Evolutionary conservation across 2,797 vertebrate species (phyloP).

Genomic region (Eulemur albifrons): DNA sequence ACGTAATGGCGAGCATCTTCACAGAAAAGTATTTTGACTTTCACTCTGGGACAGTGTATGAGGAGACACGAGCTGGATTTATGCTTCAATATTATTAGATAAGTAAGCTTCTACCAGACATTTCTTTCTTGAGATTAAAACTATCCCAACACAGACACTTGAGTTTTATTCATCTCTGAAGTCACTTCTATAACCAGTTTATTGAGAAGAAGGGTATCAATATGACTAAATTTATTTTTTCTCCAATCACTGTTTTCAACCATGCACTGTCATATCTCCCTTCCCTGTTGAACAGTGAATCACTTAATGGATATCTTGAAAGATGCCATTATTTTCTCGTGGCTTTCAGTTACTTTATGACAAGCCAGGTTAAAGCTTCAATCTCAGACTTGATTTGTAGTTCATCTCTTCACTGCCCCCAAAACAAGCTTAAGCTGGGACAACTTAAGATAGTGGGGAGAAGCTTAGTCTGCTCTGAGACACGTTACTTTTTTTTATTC

Average conservation of each 20-base stretch:
- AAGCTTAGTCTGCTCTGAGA: not conserved
- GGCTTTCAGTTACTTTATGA: slow-evolving; percentile 10
- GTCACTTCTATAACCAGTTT: slow-evolving; percentile 32
- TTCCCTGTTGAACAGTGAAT: not conserved
- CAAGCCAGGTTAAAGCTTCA: not conserved
- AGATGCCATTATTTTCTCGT: slow-evolving; percentile 4
- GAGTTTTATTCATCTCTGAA: slow-evolving; percentile 47
- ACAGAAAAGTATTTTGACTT: slow-evolving; percentile 21
- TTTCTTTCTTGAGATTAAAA: slow-evolving; percentile 40
- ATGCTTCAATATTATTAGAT: slow-evolving; percentile 32
- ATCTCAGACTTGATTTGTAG: not conserved
- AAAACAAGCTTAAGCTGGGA: not conserved
- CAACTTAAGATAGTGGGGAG: not conserved
- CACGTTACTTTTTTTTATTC: not conserved
- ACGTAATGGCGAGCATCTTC: not conserved
- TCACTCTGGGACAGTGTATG: not conserved
- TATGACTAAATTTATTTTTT: slow-evolving; percentile 13
- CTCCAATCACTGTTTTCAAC: not conserved
- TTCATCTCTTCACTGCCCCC: not conserved
- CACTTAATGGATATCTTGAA: not conserved
- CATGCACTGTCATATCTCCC: not conserved
- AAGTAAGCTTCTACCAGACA: not conserved
- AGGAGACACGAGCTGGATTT: not conserved
- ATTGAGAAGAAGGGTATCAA: not conserved
- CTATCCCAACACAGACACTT: not conserved